Base-by-base conservation (phyloP, 2,797 vertebrate species). In the Macropodus opercularis region DNA sequence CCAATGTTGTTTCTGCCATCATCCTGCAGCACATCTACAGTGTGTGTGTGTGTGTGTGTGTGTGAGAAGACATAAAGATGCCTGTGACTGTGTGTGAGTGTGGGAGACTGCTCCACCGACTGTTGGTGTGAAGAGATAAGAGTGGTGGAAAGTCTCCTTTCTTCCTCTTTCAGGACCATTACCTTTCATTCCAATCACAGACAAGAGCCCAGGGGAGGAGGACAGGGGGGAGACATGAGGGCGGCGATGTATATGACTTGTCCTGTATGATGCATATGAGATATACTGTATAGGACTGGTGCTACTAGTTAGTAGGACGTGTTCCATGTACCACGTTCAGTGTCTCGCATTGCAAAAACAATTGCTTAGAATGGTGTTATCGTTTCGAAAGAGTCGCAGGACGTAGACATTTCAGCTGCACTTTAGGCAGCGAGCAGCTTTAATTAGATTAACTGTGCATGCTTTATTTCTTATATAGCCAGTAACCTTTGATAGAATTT, bases 21-120 rank as follows among this genome's bases (percentile, higher is more conserved):
- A 85, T 89, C 85, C 92, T 93, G 94, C 94, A 94, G 94, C 94
- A 93, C 91, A 94, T 93, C 92, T 92, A 92, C 87, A 79, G 78
- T 79, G 61, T 78, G 70, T 74, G 64, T 57, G 61, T 78, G 70
- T 74, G 64, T 53, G 48, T 34, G 44, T 50, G 63, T 63, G 38
- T 56, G 63, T 41, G 32, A 17, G 36, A 39, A 38, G 66, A 40
- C 18, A 48, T 43, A 54, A 51, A 24, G 41, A 66, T 26, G 52
- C 57, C 38, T 51, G 44, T 17, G 63, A 44, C 29, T 67, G 71
- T 67, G 73, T 40, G 67, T 21, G 18, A 23, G 26, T 26, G 51
- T 36, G 18, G 88, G 91, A 91, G 92, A 94, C 94, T 94, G 91
- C 92, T 72, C 71, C 80, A 63, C 94, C 94, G 92, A 89, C 94